These are phyloP conservation scores for Sciurus niger DNA, from an alignment of 2,113 vertebrate species.

Conservation along the genomic window DNA sequence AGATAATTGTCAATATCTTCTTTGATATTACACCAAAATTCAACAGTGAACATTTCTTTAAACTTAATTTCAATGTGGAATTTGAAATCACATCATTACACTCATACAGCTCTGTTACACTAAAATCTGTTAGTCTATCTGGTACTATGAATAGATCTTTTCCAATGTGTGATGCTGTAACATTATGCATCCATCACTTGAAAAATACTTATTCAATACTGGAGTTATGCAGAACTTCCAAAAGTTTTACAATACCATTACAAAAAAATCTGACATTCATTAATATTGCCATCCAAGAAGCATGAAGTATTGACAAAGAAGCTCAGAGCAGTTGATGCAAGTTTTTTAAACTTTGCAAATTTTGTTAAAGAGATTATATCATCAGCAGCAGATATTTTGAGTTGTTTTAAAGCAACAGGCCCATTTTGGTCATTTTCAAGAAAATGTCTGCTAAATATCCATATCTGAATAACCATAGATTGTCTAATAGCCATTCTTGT, in stretches of 20 bases:
- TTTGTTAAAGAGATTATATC: neutral
- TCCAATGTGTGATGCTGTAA: neutral
- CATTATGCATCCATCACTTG: neutral
- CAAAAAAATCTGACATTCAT: neutral
- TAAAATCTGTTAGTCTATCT: neutral
- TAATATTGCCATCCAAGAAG: neutral
- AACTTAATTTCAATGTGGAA: constrained; percentile 4
- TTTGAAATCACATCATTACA: neutral
- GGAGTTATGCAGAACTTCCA: constrained; percentile 4
- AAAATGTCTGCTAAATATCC: neutral
- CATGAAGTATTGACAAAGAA: neutral
- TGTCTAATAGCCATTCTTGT: neutral
- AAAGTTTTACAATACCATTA: neutral
- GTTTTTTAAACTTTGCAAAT: constrained; percentile 24
- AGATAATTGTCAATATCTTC: constrained; percentile 18
- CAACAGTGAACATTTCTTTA: neutral
- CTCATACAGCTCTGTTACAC: neutral
- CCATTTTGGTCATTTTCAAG: constrained; percentile 18
- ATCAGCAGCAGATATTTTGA: neutral
- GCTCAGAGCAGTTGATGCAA: neutral
- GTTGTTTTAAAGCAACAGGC: neutral
- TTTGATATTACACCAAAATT: neutral
- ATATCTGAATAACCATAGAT: neutral
- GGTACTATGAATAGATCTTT: constrained; percentile 13
- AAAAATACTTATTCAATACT: neutral